Percentiles rank a stretch among this genome's conserved stretches.
These are phyloP conservation scores for Aphidius ervi DNA, from an alignment of 1,140 invertebrate genomes.

Conservation along the genomic window DNA sequence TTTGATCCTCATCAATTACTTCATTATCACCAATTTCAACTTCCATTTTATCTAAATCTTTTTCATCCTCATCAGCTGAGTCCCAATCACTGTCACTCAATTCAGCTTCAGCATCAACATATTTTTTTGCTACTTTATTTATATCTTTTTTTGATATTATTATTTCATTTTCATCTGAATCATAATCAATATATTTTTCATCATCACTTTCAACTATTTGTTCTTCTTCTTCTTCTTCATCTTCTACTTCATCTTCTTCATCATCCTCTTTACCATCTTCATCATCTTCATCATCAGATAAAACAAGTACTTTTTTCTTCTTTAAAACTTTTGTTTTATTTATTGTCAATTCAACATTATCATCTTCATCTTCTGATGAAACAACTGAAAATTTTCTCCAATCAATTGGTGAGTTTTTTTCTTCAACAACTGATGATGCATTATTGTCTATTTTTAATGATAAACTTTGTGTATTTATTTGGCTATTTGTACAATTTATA, in stretches of 20 bases:
- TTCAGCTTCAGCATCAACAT: slow-evolving; percentile 82
- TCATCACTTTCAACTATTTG: slow-evolving; percentile 19
- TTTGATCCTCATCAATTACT: slow-evolving; percentile 64
- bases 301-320: slow-evolving; percentile 37
- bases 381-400: background rate
- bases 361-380: slow-evolving; percentile 51
- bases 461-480: background rate
- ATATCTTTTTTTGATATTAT: slow-evolving; percentile 50
- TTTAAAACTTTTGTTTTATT: slow-evolving; percentile 44
- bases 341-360: slow-evolving; percentile 30
- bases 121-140: slow-evolving; percentile 59
- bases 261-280: slow-evolving; percentile 35
- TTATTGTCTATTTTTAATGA: slow-evolving; percentile 11
- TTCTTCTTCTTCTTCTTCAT: slow-evolving; percentile 38
- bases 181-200: slow-evolving; percentile 60
- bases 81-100: slow-evolving; percentile 78
- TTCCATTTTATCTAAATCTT: slow-evolving; percentile 68
- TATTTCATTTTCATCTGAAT: slow-evolving; percentile 73
- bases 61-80: slow-evolving; percentile 75
- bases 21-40: slow-evolving; percentile 73
- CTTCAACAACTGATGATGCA: slow-evolving; percentile 30
- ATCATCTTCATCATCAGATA: slow-evolving; percentile 35
- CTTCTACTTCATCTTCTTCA: slow-evolving; percentile 19
- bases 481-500: slow-evolving; percentile 18
- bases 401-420: background rate